These are phyloP conservation scores for Macaca nemestrina DNA, from an alignment of 2,113 vertebrate genomes.

Conservation along the genomic window DNA sequence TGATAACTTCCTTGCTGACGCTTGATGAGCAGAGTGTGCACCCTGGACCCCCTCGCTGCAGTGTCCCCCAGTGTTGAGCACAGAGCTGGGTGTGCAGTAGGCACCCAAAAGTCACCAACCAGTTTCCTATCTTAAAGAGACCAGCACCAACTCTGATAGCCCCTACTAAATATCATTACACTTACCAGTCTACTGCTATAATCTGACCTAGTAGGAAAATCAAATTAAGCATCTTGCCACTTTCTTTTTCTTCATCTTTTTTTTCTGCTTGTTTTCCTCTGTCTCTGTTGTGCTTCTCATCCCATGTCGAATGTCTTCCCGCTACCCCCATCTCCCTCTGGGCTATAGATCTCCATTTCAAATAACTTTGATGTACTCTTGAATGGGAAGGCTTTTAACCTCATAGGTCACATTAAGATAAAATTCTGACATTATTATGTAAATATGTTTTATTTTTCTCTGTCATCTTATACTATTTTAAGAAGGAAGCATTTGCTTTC, in stretches of 20 bases:
- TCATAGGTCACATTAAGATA: neutral
- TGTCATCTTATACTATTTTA: neutral
- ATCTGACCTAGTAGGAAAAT: neutral
- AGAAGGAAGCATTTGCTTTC: neutral
- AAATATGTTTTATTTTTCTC: neutral
- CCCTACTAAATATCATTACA: too few relatives aligned
- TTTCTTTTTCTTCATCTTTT: neutral
- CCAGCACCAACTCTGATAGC: neutral
- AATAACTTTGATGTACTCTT: conserved; percentile 1
- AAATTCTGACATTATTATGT: conserved; percentile 26
- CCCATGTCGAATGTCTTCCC: neutral
- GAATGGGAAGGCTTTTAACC: conserved; percentile 36
- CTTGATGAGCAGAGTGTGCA: neutral
- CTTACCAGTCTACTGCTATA: neutral
- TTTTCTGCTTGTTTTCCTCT: neutral
- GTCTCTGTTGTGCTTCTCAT: neutral
- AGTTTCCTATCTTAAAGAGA: neutral
- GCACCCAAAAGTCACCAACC: neutral
- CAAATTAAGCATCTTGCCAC: neutral
- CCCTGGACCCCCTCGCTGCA: too few relatives aligned
- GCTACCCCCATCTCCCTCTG: neutral
- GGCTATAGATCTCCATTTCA: conserved; percentile 7
- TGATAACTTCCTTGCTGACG: fast-evolving
- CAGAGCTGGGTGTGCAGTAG: neutral
- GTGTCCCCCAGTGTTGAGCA: fast-evolving